Percentiles rank a stretch among this genome's conserved stretches.
These are phyloP conservation scores for Lophius americanus DNA, from an alignment of 2,797 vertebrate genomes.

Conservation along the genomic window DNA sequence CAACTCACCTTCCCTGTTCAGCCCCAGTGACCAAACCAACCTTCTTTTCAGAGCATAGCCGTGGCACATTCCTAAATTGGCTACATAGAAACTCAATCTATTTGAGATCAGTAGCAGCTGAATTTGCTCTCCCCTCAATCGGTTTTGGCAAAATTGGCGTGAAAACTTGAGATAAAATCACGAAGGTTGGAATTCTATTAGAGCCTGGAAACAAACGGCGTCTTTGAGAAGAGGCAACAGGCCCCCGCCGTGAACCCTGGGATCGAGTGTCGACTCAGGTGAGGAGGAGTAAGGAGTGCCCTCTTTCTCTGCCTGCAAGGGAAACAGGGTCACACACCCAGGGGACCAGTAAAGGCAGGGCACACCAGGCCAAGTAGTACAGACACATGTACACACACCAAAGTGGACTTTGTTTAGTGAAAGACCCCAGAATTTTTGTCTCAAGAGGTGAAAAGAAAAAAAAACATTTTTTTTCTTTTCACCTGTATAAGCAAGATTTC, in stretches of 20 bases:
- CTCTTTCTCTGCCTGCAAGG: conserved; percentile 52
- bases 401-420: conserved; percentile 44
- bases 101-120: conserved; percentile 85
- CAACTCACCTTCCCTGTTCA: conserved; percentile 73
- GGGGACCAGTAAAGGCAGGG: conserved; percentile 70
- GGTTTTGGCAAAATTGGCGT: conserved; percentile 81
- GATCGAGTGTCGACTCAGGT: conserved; percentile 78
- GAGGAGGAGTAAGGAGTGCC: conserved; percentile 62
- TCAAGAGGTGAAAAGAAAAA: conserved; percentile 58
- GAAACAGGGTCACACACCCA: conserved; percentile 70
- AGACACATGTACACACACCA: conserved; percentile 44
- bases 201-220: conserved; percentile 72
- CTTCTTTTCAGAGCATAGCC: conserved; percentile 57
- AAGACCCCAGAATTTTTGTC: conserved; percentile 46
- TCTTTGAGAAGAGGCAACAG: conserved; percentile 65
- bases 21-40: conserved; percentile 38
- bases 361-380: conserved; percentile 53
- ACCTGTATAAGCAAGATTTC: conserved; percentile 74
- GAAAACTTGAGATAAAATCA: conserved; percentile 82
- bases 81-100: conserved; percentile 78
- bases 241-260: conserved; percentile 64
- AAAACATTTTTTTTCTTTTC: conserved; percentile 44
- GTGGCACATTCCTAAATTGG: conserved; percentile 73
- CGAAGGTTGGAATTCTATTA: conserved; percentile 68
- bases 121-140: conserved; percentile 77